phyloP scores from a whole-genome alignment of 2,113 vertebrate genomes.

The Gobius niger region DNA sequence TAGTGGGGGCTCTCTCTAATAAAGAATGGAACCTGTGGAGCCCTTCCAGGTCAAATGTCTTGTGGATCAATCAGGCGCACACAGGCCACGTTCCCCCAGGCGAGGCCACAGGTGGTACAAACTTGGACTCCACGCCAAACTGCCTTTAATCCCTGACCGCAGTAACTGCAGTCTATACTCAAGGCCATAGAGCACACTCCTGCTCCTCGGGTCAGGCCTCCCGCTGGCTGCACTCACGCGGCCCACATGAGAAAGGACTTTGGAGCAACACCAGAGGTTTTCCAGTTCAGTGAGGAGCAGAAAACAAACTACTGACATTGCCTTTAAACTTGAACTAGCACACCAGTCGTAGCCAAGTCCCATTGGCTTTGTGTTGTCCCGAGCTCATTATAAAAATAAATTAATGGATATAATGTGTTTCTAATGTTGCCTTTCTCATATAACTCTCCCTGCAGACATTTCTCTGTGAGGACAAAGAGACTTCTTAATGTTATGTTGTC shows the following conservation, averaged over 20 bases:
- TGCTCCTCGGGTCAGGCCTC: conserved; percentile 48
- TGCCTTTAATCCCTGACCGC: conserved; percentile 61
- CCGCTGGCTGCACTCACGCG: conserved; percentile 40
- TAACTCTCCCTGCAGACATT: conserved; percentile 1
- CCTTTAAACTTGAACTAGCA: background rate
- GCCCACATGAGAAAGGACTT: conserved; percentile 36
- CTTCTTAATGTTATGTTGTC: conserved; percentile 12
- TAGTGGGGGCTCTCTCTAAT: conserved; percentile 51
- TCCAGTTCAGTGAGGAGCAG: conserved; percentile 13
- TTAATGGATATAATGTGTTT: conserved; percentile 1
- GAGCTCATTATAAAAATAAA: conserved; percentile 5
- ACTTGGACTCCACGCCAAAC: conserved; percentile 51
- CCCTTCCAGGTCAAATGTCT: conserved; percentile 54
- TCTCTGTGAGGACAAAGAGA: conserved; percentile 6
- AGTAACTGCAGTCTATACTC: conserved; percentile 47
- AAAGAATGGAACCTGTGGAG: conserved; percentile 56
- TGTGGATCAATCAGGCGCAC: conserved; percentile 60
- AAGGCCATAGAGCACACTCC: conserved; percentile 47
- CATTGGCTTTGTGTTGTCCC: background rate
- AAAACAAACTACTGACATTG: conserved; percentile 13
- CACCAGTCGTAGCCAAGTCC: background rate
- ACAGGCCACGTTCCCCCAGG: conserved; percentile 40
- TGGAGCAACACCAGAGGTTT: conserved; percentile 9
- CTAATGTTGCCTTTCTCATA: background rate
- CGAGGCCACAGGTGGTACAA: conserved; percentile 64